Evolutionary conservation across 64 coral and sea anemone genomes (phyloP).

Genomic region (Platygyra sinensis): DNA sequence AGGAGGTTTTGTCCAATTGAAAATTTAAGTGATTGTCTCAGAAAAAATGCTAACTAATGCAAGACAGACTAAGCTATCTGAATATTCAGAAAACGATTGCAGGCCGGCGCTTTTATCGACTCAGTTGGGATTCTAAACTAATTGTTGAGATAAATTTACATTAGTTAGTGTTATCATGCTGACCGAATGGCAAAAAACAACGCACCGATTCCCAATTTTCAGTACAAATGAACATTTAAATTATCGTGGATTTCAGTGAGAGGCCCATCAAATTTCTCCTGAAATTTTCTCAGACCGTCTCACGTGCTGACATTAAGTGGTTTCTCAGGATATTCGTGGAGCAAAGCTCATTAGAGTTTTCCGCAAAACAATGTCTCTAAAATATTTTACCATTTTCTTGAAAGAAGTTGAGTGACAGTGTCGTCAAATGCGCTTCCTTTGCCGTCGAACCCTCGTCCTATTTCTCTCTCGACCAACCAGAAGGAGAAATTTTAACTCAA

Average conservation of each 20-base stretch:
- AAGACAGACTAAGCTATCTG: background rate
- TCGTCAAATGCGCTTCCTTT: background rate
- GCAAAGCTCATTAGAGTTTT: conserved; percentile 21
- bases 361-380: conserved; percentile 16
- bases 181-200: background rate
- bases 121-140: conserved; percentile 3
- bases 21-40: background rate
- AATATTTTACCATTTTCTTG: background rate
- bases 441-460: background rate
- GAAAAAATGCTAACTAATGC: background rate
- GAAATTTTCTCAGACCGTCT: background rate
- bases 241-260: background rate
- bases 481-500: conserved; percentile 22
- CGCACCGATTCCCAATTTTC: background rate
- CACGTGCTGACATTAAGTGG: background rate
- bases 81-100: background rate
- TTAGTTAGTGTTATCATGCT: background rate
- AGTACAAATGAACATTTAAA: background rate
- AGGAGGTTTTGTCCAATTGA: background rate
- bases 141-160: conserved; percentile 18
- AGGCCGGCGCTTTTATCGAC: background rate
- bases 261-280: background rate
- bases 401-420: conserved; percentile 9
- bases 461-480: conserved; percentile 18
- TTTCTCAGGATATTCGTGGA: conserved; percentile 13